Conservation (phyloP, 2,888 invertebrate genomes). For the Sesamia inferens region DNA sequence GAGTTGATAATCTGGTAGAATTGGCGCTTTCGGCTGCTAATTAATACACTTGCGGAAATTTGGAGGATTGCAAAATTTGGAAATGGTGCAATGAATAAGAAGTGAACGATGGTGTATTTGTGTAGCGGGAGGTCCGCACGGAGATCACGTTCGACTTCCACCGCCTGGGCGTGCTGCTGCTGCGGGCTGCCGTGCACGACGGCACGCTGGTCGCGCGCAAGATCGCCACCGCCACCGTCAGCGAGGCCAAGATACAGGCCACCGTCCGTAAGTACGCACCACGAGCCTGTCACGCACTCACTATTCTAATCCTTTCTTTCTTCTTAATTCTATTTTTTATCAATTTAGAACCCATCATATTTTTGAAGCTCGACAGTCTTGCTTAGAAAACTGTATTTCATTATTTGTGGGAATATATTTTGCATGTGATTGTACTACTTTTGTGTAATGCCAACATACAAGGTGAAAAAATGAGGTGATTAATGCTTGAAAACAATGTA, state of each 20-base stretch:
- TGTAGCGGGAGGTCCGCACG: constrained; percentile 88
- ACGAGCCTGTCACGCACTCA: not conserved
- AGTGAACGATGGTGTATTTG: not conserved
- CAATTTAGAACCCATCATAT: not conserved
- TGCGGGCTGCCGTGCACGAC: constrained; percentile 94
- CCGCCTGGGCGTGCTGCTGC: constrained; percentile 95
- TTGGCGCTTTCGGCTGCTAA: not conserved
- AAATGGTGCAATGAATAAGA: not conserved
- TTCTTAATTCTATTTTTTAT: too few relatives aligned
- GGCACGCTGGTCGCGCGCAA: constrained; percentile 94
- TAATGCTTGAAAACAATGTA: too few relatives aligned
- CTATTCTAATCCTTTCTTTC: not conserved
- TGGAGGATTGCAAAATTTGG: not conserved
- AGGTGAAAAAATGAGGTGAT: too few relatives aligned
- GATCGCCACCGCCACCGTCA: constrained; percentile 98
- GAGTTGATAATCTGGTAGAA: not conserved
- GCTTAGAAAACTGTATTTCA: not conserved
- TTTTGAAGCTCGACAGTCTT: not conserved
- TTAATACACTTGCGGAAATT: not conserved
- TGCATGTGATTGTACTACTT: not conserved
- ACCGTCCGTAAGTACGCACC: constrained; percentile 90
- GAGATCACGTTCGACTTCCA: constrained; percentile 98
- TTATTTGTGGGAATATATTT: not conserved
- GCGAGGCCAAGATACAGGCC: constrained; percentile 96
- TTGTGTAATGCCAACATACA: not conserved